Base-by-base conservation (phyloP, 2,113 vertebrate genomes). In the Aplodontia rufa region DNA sequence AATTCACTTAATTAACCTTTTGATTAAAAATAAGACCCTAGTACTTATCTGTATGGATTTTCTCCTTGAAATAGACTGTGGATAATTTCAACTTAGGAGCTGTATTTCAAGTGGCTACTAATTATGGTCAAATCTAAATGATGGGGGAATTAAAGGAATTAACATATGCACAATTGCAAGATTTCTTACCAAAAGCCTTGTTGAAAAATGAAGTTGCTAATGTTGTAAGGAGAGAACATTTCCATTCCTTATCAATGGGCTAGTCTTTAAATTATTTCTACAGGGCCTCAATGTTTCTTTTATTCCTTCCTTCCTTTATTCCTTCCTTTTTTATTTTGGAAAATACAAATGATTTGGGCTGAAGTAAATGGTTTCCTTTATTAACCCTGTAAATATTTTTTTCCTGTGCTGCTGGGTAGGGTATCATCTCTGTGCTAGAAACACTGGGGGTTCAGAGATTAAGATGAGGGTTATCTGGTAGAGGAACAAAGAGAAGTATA, bases 1-100 rank as follows among this genome's bases (percentile, higher is more conserved):
- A 93, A 96, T 96, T 96, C 71, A 95, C 58, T 95, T 95, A 95
- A 96, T 97, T 93, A 97, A 97, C 60, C 94, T 96, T 96, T 97
- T 96, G 93, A 93, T 96, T 97, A 95, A 96, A 97, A 94, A 85
- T 96, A 96, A 96, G 82, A 96, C 66, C 60, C 51, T 6, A 86
- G 87, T 91, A 93, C 96, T 97, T 97, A 93, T 74, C 94, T 93
- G 19, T 93, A 94, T 97, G 78, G 97, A 96, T 97, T 97, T 96
- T 87, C 68, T 64, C 76, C 49, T 92, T 94, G 51, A 94, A 97
- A 92, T 72, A 87, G 80, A 96, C 68, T 90, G 66, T 93, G 47
- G 90, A 92, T 92, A 97, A 96, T 96, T 96, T 58, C 49, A 96
- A 90, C 91, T 79, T 92, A 90, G 42, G 94, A 95, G 88, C 30